Base-by-base conservation (phyloP, 1,140 invertebrate genomes). In the Hypothenemus hampei region DNA sequence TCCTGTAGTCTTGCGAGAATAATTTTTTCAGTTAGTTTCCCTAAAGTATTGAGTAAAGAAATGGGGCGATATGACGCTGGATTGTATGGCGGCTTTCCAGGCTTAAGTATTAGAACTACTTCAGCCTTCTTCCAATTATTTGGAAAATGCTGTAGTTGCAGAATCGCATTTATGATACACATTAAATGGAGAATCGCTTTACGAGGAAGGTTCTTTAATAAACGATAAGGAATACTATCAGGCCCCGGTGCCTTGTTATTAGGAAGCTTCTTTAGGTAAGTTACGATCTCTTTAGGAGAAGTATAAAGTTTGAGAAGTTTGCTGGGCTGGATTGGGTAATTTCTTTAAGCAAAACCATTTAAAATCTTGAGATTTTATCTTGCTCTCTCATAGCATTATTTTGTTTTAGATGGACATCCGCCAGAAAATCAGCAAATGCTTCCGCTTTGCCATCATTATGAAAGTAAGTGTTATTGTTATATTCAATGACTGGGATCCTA, bases 11-110 rank as follows among this genome's bases (percentile, higher is more conserved):
- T 46, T 19, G 1, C 3, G 3, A 46, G n/a, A 19, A 70, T 51
- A 7, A 67, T 50, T 53, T 60, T 67, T 64, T 71, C 69, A 18
- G 63, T 44, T 3, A 71, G 1, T 57, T 73, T 73, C 1, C 47
- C 52, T 6, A 70, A 13, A 7, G 36, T 48, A 11, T 59, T 57
- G 6, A 70, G 53, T 0, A 73, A 56, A 16, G 64, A 69, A 7
- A 73, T 72, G 0, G 70, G 70, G n/a, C 69, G 47, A 49, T 72
- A 70, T 21, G 55, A 66, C 10, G 11, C 13, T 6, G 65, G 59
- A 4, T 26, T 18, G 5, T 20, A 51, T 33, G 40, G 44, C 13
- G 62, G 20, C 52, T 74, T 72, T 20, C 50, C 57, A 10, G 58
- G 63, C 60, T 73, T 72, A 1, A 40, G 55, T 1, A 74, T 58